These are phyloP conservation scores for Perca schrenkii DNA, from an alignment of 2,113 vertebrate species.

Conservation along the genomic window DNA sequence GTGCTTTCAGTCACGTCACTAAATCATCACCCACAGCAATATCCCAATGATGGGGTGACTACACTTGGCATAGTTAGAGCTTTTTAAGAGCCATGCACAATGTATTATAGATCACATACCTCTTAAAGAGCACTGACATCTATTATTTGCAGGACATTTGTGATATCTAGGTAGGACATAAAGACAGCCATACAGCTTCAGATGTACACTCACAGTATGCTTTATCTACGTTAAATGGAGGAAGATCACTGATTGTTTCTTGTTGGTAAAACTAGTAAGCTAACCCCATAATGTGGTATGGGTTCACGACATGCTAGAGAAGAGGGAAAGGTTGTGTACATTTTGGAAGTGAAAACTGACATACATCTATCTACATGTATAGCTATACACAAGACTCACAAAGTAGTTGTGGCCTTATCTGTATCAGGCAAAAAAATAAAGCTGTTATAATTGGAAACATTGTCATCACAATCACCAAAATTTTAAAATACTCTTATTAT, in stretches of 20 bases:
- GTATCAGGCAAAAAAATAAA: constrained; percentile 44
- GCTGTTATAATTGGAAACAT: constrained; percentile 32
- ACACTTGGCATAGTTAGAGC: constrained; percentile 21
- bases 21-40: constrained; percentile 22
- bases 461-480: constrained; percentile 41
- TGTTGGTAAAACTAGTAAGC: constrained; percentile 39
- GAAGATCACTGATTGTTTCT: constrained; percentile 21
- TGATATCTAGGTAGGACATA: constrained; percentile 8
- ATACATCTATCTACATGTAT: constrained; percentile 3
- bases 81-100: constrained; percentile 58
- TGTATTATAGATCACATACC: constrained; percentile 13
- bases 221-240: constrained; percentile 16
- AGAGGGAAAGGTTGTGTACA: constrained; percentile 14
- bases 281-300: constrained; percentile 24
- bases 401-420: constrained; percentile 17
- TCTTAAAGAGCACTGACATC: constrained; percentile 28
- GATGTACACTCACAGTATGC: constrained; percentile 32
- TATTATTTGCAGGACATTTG: constrained; percentile 30
- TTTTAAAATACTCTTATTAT: constrained; percentile 10
- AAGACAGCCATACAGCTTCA: constrained; percentile 18
- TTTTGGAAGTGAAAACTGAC: constrained; percentile 18
- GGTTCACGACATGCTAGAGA: constrained; percentile 58
- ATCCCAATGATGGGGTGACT: constrained; percentile 14
- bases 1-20: constrained; percentile 38
- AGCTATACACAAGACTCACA: constrained; percentile 37